A percentile compares a stretch with the other conserved stretches of the same genome.
These are phyloP conservation scores for Carlito syrichta DNA, from an alignment of 2,113 vertebrate genomes.

Conservation along the genomic window DNA sequence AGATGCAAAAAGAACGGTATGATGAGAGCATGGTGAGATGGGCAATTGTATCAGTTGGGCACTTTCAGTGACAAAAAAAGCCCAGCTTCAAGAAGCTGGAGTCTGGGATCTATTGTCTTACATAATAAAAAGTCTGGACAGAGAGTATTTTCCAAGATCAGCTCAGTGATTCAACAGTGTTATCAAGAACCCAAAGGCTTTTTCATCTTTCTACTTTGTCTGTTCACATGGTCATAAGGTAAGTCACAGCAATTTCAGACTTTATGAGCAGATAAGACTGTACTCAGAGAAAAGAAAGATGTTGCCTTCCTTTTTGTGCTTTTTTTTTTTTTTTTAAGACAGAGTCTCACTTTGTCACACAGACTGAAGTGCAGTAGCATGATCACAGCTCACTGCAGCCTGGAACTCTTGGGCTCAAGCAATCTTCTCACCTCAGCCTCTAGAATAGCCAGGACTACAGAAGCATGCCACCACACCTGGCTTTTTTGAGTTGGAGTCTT, in stretches of 20 bases:
- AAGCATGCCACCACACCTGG: too few relatives aligned
- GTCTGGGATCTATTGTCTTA: background rate
- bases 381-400: too few relatives aligned
- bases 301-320: background rate
- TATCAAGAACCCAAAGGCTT: background rate
- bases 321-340: too few relatives aligned
- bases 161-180: background rate
- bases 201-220: background rate
- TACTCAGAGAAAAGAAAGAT: background rate
- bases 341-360: too few relatives aligned
- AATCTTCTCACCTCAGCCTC: too few relatives aligned
- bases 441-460: too few relatives aligned
- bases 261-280: background rate
- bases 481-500: too few relatives aligned
- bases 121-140: background rate
- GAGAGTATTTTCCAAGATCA: background rate
- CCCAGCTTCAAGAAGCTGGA: background rate
- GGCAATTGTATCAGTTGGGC: background rate
- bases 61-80: background rate
- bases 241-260: background rate
- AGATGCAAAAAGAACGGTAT: background rate
- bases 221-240: background rate
- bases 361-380: too few relatives aligned
- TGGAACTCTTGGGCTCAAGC: too few relatives aligned
- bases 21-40: background rate